Conservation (phyloP, 2,797 vertebrate species). For the Hypotaenidia philippensis region DNA sequence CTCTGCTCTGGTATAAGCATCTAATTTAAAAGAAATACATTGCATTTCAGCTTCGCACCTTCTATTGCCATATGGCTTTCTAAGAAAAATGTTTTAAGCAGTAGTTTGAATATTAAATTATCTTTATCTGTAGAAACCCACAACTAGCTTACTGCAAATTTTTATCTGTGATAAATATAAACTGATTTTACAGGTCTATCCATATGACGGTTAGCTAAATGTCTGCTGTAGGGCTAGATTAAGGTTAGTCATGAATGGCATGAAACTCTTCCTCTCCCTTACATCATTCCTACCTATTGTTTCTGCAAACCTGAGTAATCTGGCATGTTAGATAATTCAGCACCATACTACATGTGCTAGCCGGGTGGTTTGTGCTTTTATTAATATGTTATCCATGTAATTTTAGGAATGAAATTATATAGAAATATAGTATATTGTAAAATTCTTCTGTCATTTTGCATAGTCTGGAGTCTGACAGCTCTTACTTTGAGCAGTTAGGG, state of each 20-base stretch:
- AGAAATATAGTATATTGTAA: neutral
- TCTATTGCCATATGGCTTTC: neutral
- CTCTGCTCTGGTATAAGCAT: conserved; percentile 96
- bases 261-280: neutral
- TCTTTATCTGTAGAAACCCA: neutral
- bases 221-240: neutral
- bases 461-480: neutral
- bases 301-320: neutral
- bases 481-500: neutral
- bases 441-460: neutral
- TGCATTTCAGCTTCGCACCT: neutral
- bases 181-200: neutral
- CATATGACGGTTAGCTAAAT: neutral
- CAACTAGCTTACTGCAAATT: neutral
- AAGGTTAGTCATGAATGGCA: neutral
- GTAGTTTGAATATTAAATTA: neutral
- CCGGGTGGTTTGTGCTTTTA: neutral
- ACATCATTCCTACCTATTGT: neutral
- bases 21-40: conserved; percentile 72
- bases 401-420: neutral
- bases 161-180: neutral
- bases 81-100: neutral
- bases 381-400: neutral
- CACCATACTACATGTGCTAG: neutral
- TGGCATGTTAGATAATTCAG: neutral